Base-by-base conservation (phyloP, 2,888 invertebrate species). In the Andrena haemorrhoa region DNA sequence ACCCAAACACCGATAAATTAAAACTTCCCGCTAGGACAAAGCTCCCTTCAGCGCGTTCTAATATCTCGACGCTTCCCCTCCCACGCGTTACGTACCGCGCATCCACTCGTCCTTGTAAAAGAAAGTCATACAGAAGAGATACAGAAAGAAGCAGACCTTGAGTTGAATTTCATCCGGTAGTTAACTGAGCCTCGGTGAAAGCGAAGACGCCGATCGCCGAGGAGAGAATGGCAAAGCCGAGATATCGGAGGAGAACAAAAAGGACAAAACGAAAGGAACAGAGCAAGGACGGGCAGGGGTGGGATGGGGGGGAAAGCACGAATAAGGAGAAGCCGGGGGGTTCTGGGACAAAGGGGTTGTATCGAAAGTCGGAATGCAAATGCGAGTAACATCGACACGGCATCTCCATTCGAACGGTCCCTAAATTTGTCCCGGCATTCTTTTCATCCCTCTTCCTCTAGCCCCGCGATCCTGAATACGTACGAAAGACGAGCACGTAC, bases 281-380 rank as follows among this genome's bases (percentile, higher is more conserved):
- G n/a, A 29, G 41, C 35, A 20, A n/a, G 12, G 8, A 0, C 23
- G 41, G 69, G 23, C 7, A 33, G 12, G 61, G 35, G 56, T 5
- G 70, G 16, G n/a, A 16, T n/a, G 56, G n/a, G 66, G 41, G 71
- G 35, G 8, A 64, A 29, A 12, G 61, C 53, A 68, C 47, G 53
- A 77, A 72, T 47, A 61, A 61, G 72, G 73, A 79, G 77, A 64
- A 84, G 77, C 68, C 72, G 72, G 66, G 84, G 85, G 89, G 76
- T 81, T 41, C 76, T 65, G 89, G 86, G 88, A 86, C 88, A 89
- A 89, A 89, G 89, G 87, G 75, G 89, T 90, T 90, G 91, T 90
- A 90, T 91, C 90, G 90, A 90, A 90, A 91, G 90, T 90, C 90
- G 87, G 90, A 88, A 91, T 90, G 90, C 90, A 91, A 90, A 91